A percentile compares a stretch with the other conserved stretches of the same genome.
Evolutionary conservation across 2,113 vertebrate species (phyloP).

Genomic region (Hypanus sabinus): DNA sequence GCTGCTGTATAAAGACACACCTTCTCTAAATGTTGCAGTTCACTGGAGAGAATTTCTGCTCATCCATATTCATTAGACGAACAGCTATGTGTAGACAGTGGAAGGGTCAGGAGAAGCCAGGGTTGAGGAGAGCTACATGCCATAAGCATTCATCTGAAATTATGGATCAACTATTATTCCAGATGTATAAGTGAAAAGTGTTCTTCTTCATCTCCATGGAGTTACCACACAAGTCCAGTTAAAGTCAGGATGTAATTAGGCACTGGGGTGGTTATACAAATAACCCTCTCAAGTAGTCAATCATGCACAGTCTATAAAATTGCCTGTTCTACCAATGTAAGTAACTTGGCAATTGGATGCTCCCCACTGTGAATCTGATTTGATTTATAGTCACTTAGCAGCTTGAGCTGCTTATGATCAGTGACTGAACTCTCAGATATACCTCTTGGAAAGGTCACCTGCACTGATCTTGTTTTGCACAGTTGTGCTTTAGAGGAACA

Average conservation of each 20-base stretch:
- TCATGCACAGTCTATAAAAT: neutral
- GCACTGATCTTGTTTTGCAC: neutral
- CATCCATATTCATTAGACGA: too few species aligned
- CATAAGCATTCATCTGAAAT: too few species aligned
- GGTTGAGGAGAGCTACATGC: too few species aligned
- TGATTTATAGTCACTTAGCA: neutral
- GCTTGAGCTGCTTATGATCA: neutral
- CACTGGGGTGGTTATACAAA: neutral
- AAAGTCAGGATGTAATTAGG: neutral
- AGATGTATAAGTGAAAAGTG: neutral
- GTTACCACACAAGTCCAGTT: neutral
- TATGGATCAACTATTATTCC: neutral
- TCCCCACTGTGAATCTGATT: neutral
- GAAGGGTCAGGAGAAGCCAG: too few species aligned
- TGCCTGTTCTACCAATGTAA: neutral
- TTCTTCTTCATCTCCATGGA: neutral
- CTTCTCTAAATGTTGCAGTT: too few species aligned
- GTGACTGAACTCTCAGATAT: neutral
- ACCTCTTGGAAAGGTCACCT: neutral
- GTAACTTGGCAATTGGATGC: neutral
- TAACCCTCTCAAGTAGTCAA: neutral
- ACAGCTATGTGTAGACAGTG: too few species aligned
- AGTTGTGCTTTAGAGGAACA: neutral
- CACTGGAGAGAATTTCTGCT: too few species aligned
- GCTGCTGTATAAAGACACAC: too few species aligned